These are phyloP conservation scores for Sphaerodactylus townsendi DNA, from an alignment of 2,113 vertebrate species.

Conservation along the genomic window DNA sequence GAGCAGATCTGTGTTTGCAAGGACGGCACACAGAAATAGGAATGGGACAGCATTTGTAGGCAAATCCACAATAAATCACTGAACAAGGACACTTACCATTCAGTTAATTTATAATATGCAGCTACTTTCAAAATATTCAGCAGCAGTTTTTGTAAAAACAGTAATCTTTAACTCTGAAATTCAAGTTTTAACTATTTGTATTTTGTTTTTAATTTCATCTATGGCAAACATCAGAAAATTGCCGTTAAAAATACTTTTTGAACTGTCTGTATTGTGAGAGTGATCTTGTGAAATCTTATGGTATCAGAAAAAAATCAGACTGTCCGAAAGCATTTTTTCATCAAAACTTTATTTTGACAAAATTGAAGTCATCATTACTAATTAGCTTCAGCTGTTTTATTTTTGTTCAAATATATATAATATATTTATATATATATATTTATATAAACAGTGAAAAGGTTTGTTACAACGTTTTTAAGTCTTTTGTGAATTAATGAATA, in stretches of 20 bases:
- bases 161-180: not conserved
- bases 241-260: not conserved
- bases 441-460: slow-evolving; percentile 36
- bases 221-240: not conserved
- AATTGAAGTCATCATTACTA: slow-evolving; percentile 50
- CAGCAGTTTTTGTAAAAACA: no score
- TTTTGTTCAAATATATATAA: slow-evolving; percentile 33
- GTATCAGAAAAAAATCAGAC: not conserved
- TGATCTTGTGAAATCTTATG: not conserved
- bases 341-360: slow-evolving; percentile 38
- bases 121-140: no score
- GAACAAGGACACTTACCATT: no score
- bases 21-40: no score
- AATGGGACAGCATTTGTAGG: no score
- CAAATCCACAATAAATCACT: no score
- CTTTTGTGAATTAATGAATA: not conserved
- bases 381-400: slow-evolving; percentile 21
- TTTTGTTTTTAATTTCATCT: not conserved
- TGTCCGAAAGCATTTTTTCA: not conserved
- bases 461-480: slow-evolving; percentile 32
- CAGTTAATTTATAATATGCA: no score
- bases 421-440: slow-evolving; percentile 14
- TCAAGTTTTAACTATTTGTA: not conserved
- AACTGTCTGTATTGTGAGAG: not conserved
- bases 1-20: no score